Conservation (phyloP, 64 coral and sea anemone species). For the Catalaphyllia jardinei region DNA sequence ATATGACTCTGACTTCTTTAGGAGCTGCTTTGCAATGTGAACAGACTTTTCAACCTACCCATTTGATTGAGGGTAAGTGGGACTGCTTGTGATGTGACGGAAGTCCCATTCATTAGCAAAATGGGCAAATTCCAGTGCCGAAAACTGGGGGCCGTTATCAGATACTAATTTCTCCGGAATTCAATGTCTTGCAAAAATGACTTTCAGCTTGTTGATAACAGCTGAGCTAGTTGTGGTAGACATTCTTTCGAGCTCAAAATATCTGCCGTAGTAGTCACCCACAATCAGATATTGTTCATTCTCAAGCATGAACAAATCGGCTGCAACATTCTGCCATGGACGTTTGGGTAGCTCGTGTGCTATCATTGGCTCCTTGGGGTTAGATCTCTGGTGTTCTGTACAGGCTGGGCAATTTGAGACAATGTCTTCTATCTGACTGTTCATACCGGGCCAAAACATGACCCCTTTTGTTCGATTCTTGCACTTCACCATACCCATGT, state of each 20-base stretch:
- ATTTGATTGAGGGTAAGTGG: too few species aligned
- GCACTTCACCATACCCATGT: conserved; percentile 41
- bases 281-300: conserved; percentile 21
- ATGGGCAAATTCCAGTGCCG: too few species aligned
- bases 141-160: too few species aligned
- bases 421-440: conserved; percentile 51
- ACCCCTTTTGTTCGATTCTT: conserved; percentile 35
- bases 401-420: conserved; percentile 52
- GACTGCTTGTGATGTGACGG: too few species aligned
- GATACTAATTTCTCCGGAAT: too few species aligned
- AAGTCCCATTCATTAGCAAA: too few species aligned
- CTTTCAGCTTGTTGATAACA: neutral
- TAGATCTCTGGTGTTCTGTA: neutral
- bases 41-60: too few species aligned
- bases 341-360: conserved; percentile 31
- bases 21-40: too few species aligned
- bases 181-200: conserved; percentile 3
- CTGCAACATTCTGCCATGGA: conserved; percentile 57
- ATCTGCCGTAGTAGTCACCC: conserved; percentile 29
- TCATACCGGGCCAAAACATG: conserved; percentile 63
- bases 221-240: neutral
- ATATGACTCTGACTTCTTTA: too few species aligned
- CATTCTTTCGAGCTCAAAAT: conserved; percentile 30
- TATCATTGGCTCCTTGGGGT: conserved; percentile 54
- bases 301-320: conserved; percentile 34